Evolutionary conservation across 2,797 vertebrate genomes (phyloP), one percentile per base, ranked within the genome.

Genomic region (Poeciliopsis presidionis): DNA sequence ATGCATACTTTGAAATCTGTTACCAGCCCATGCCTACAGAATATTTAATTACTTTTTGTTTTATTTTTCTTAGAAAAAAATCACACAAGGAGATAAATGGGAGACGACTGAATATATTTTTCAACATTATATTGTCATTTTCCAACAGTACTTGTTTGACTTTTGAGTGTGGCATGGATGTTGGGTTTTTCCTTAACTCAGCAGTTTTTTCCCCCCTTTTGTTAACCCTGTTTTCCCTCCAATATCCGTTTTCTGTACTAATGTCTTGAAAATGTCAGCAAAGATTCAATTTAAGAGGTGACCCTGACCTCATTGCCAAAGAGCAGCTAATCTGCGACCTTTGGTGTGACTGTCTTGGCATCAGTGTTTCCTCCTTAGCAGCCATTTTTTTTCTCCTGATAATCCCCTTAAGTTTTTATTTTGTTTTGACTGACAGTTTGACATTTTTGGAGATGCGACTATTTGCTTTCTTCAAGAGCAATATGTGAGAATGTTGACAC

Each of bases 41-140:
- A 51, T 72, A 33, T 82, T 87, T 74, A 73, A 85, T 83, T 87
- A 78, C 81, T 82, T 81, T 82, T 36, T 22, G 33, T 20, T 4
- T 39, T 9, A 7, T 83, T 82, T 77, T 80, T 89, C 83, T 73
- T 61, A 28, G 79, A 77, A 49, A 84, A 79, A 86, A 87, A 81
- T 59, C 65, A 11, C 1, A n/a, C 0, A 39, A 79, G 70, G 86
- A 73, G 76, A 89, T 78, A 86, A 84, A 87, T 71, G 80, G 28
- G 63, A 73, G 84, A 83, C 72, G 65, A 83, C 91, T 3, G 11
- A 45, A 45, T 16, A 70, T 16, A 33, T 91, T 91, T 90, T 84
- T 91, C 74, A 87, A 73, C 86, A 87, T 83, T 67, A 81, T 59
- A 51, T 46, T 63, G 71, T 77, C 47, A 59, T 84, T 86, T 75